Evolutionary conservation across 2,797 vertebrate genomes (phyloP).

Genomic region (Enteromius unitaeniatus): DNA sequence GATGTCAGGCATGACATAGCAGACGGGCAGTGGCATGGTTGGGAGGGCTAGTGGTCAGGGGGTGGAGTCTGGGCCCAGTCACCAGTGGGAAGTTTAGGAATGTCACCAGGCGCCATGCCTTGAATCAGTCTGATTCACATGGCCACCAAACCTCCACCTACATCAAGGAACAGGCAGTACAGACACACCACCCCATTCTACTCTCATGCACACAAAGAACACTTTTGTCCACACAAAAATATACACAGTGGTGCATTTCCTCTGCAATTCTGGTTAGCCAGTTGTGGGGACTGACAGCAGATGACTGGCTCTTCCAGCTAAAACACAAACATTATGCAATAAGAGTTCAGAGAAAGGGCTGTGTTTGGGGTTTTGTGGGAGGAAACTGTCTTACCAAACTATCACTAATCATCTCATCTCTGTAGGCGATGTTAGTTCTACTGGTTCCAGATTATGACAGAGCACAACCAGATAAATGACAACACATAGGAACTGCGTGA

Average conservation of each 20-base stretch:
- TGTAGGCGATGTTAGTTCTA: neutral
- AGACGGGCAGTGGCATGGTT: neutral
- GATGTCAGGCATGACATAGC: conserved; percentile 32
- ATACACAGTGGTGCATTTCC: conserved; percentile 42
- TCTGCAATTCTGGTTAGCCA: conserved; percentile 29
- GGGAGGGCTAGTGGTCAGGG: conserved; percentile 17
- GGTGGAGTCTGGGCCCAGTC: conserved; percentile 41
- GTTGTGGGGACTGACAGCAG: conserved; percentile 39
- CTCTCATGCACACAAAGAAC: conserved; percentile 49
- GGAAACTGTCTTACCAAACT: conserved; percentile 16
- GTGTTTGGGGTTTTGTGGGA: conserved; percentile 16
- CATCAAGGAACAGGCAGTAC: conserved; percentile 40
- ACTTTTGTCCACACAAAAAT: conserved; percentile 44
- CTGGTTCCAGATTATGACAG: conserved; percentile 2
- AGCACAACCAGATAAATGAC: neutral
- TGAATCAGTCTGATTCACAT: conserved; percentile 59
- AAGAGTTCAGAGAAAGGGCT: conserved; percentile 29
- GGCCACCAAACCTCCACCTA: conserved; percentile 60
- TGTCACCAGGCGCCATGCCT: conserved; percentile 46
- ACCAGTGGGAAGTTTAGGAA: conserved; percentile 55
- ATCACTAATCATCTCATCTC: conserved; percentile 8
- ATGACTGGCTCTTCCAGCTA: conserved; percentile 37
- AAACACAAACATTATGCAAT: conserved; percentile 56
- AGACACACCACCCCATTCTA: conserved; percentile 49
- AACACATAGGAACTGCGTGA: neutral